Conservation (phyloP, 2,797 vertebrate genomes). For the Gallirallus australis region DNA sequence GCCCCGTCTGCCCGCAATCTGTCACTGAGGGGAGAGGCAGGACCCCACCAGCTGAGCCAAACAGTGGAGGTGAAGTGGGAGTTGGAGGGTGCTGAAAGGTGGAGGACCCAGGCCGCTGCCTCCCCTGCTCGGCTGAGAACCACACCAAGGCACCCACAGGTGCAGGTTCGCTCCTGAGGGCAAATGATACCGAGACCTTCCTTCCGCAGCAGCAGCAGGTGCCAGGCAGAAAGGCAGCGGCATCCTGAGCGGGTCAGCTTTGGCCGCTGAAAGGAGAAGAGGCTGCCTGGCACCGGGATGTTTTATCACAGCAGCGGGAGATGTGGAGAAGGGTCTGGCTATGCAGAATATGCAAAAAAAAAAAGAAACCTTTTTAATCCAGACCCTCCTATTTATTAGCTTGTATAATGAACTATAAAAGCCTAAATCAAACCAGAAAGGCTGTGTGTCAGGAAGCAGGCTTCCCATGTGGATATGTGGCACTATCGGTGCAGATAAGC, state of each 20-base stretch:
- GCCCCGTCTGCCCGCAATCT: accelerated
- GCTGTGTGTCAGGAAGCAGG: not conserved
- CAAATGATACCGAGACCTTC: not conserved
- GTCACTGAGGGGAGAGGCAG: accelerated
- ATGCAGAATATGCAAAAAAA: not conserved
- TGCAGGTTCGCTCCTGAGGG: not conserved
- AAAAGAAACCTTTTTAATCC: not conserved
- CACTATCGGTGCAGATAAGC: not conserved
- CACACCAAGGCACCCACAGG: not conserved
- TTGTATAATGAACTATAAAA: conserved; percentile 37
- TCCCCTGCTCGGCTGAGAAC: not conserved
- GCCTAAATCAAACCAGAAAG: conserved; percentile 7
- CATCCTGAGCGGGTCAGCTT: not conserved
- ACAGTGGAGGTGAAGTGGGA: not conserved
- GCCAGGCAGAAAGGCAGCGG: not conserved
- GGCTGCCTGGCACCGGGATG: not conserved
- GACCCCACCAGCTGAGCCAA: not conserved
- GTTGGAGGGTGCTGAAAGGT: not conserved
- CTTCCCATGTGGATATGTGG: not conserved
- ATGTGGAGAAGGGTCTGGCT: not conserved
- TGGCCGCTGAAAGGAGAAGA: accelerated
- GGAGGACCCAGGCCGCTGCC: not conserved
- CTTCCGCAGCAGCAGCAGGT: not conserved
- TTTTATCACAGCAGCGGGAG: not conserved
- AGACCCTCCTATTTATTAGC: not conserved